phyloP scores from a whole-genome alignment of 2,888 invertebrate species.

The Drosophila leonis region DNA sequence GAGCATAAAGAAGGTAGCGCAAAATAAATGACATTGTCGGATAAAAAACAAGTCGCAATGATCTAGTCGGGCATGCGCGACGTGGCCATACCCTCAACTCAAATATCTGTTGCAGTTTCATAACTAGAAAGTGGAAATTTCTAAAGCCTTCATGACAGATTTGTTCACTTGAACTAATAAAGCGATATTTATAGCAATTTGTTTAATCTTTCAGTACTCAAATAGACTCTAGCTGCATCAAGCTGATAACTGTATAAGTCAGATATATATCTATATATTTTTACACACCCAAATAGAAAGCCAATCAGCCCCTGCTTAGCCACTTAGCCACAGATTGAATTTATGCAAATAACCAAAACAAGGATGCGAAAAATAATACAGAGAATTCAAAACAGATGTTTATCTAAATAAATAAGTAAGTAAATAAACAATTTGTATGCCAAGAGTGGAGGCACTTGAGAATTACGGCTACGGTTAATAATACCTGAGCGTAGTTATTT shows the following conservation, averaged over 20 bases:
- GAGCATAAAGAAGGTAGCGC: slow-evolving; percentile 35
- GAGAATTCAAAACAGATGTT: slow-evolving; percentile 14
- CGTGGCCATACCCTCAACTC: not conserved
- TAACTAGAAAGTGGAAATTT: not conserved
- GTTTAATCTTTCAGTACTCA: no score
- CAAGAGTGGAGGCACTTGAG: slow-evolving; percentile 31
- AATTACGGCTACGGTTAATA: slow-evolving; percentile 64
- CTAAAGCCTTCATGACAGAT: not conserved
- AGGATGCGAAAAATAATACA: slow-evolving; percentile 10
- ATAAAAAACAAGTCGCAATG: slow-evolving; percentile 1
- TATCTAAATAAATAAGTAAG: slow-evolving; percentile 25
- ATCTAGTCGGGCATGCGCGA: not conserved
- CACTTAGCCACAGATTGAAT: not conserved
- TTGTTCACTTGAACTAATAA: not conserved
- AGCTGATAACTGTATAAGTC: no score
- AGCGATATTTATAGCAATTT: not conserved
- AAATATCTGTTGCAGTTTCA: not conserved
- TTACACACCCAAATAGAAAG: not conserved
- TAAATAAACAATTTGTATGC: slow-evolving; percentile 58
- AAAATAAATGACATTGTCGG: slow-evolving; percentile 22
- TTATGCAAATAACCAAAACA: slow-evolving; percentile 10
- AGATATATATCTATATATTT: not conserved
- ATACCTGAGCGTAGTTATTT: slow-evolving; percentile 64
- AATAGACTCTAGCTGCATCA: no score
- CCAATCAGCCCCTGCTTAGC: not conserved